Evolutionary conservation across 2,113 vertebrate genomes (phyloP).

Genomic region (Candoia aspera): DNA sequence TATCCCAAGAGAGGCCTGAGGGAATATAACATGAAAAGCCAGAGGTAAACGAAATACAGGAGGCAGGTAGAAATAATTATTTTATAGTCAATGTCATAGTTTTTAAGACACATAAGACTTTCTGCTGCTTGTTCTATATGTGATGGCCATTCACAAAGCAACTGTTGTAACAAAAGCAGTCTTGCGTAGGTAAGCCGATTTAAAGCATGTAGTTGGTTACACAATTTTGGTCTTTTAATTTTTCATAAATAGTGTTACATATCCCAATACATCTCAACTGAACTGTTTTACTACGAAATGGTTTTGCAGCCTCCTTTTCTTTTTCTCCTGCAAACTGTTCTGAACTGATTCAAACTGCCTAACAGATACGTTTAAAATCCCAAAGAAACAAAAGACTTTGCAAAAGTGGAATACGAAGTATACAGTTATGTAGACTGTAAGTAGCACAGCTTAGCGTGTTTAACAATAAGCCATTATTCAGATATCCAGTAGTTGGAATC

Average conservation of each 20-base stretch:
- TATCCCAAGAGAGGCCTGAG: neutral
- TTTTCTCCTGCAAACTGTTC: neutral
- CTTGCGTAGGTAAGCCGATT: neutral
- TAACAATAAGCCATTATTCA: neutral
- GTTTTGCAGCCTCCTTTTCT: neutral
- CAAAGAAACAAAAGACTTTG: neutral
- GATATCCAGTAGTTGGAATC: neutral
- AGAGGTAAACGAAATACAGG: neutral
- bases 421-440: neutral
- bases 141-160: neutral
- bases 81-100: neutral
- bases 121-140: neutral
- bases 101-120: neutral
- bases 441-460: neutral
- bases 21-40: neutral
- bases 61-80: neutral
- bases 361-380: neutral
- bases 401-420: neutral
- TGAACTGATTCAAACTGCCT: neutral
- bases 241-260: neutral
- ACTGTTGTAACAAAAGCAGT: neutral
- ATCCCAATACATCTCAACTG: neutral
- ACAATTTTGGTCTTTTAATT: neutral
- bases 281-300: neutral
- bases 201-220: neutral